These are phyloP conservation scores for Lathamus discolor DNA, from an alignment of 2,113 vertebrate genomes.

Conservation along the genomic window DNA sequence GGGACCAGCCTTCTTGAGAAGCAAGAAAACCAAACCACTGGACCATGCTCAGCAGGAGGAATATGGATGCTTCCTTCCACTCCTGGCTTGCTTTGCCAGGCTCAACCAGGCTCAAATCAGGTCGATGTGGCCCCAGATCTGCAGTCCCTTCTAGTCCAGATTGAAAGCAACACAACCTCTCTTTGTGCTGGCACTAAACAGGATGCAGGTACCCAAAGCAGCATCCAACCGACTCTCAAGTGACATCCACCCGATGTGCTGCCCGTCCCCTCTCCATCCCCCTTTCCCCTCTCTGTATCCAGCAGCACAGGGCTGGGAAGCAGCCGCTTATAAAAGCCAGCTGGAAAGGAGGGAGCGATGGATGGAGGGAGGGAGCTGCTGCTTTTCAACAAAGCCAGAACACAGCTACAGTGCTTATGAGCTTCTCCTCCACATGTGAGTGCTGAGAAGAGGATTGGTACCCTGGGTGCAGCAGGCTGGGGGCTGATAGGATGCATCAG, in stretches of 20 bases:
- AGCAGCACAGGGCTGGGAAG: background rate
- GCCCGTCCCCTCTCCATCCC: background rate
- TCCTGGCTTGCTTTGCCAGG: background rate
- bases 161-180: fast-evolving
- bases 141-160: background rate
- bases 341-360: background rate
- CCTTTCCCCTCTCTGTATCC: background rate
- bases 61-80: fast-evolving
- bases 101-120: background rate
- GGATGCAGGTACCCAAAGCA: background rate
- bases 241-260: background rate
- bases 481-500: slow-evolving; percentile 29
- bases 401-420: fast-evolving
- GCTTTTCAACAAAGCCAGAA: background rate
- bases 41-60: background rate
- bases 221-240: fast-evolving
- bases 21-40: fast-evolving
- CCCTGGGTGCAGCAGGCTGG: background rate
- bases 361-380: background rate
- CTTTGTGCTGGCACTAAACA: fast-evolving
- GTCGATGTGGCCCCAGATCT: fast-evolving
- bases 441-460: background rate
- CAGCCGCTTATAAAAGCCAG: background rate
- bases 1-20: fast-evolving
- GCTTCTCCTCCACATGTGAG: background rate